phyloP scores from a whole-genome alignment of 2,113 vertebrate genomes.

The Entosphenus tridentatus region DNA sequence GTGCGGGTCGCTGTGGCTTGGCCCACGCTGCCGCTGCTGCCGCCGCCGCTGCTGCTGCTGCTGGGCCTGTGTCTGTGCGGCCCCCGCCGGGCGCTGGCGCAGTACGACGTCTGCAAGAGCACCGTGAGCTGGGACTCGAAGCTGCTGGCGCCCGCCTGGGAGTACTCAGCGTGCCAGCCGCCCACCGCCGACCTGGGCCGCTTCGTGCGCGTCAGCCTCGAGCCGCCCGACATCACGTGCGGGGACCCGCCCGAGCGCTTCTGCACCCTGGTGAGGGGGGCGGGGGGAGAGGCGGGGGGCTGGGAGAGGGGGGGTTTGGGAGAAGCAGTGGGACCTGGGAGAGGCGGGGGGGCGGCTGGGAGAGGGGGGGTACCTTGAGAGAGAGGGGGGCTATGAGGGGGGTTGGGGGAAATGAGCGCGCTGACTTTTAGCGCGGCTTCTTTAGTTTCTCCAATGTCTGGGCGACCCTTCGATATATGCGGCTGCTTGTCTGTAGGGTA shows the following conservation, averaged over 20 bases:
- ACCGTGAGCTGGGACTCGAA: conserved; percentile 70
- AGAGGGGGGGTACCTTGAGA: background rate
- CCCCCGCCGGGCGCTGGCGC: conserved; percentile 39
- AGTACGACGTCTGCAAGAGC: conserved; percentile 92
- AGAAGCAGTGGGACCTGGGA: no score
- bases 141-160: conserved; percentile 64
- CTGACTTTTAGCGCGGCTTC: no score
- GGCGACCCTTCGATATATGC: no score
- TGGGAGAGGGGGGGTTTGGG: background rate
- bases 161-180: conserved; percentile 86
- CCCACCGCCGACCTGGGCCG: conserved; percentile 60
- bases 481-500: no score
- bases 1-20: no score
- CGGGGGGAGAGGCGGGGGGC: background rate
- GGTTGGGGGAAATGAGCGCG: background rate
- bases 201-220: conserved; percentile 61
- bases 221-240: conserved; percentile 67
- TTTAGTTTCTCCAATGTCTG: no score
- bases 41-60: conserved; percentile 58
- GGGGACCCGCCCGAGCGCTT: conserved; percentile 78
- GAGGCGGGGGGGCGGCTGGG: background rate
- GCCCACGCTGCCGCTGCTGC: no score
- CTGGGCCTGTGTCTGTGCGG: conserved; percentile 37
- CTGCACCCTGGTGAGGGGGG: conserved; percentile 73
- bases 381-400: background rate